Evolutionary conservation across 2,888 invertebrate species (phyloP).

Genomic region (Boloria selene): DNA sequence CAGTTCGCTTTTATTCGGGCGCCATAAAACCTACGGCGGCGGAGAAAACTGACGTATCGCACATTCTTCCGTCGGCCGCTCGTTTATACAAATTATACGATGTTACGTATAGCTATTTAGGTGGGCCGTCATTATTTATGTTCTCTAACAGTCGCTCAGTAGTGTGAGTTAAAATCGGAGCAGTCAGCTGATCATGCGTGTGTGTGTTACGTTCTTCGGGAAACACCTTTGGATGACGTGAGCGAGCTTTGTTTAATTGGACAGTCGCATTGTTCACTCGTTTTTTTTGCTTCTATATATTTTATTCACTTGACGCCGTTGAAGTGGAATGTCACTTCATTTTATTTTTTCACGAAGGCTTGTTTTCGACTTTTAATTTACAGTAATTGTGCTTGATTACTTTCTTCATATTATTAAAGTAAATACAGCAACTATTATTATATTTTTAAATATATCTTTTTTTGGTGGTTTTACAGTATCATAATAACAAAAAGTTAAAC

Average conservation of each 20-base stretch:
- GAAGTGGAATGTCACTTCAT: constrained; percentile 31
- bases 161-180: constrained; percentile 82
- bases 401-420: neutral
- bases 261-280: constrained; percentile 78
- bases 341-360: constrained; percentile 8
- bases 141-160: constrained; percentile 78
- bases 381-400: neutral
- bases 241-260: constrained; percentile 80
- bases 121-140: constrained; percentile 82
- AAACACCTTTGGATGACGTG: constrained; percentile 83
- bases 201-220: constrained; percentile 77
- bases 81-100: constrained; percentile 80
- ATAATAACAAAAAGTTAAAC: too few species aligned
- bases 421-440: too few species aligned
- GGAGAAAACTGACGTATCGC: constrained; percentile 72
- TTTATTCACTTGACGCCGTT: constrained; percentile 37
- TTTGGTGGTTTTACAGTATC: too few species aligned
- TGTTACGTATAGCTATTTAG: constrained; percentile 80
- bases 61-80: constrained; percentile 69
- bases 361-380: neutral
- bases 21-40: constrained; percentile 66
- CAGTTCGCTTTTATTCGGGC: constrained; percentile 64
- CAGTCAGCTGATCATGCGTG: constrained; percentile 80
- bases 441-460: too few species aligned
- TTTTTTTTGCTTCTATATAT: constrained; percentile 54